phyloP scores from a whole-genome alignment of 1,140 invertebrate genomes.

The Euwallacea similis region DNA sequence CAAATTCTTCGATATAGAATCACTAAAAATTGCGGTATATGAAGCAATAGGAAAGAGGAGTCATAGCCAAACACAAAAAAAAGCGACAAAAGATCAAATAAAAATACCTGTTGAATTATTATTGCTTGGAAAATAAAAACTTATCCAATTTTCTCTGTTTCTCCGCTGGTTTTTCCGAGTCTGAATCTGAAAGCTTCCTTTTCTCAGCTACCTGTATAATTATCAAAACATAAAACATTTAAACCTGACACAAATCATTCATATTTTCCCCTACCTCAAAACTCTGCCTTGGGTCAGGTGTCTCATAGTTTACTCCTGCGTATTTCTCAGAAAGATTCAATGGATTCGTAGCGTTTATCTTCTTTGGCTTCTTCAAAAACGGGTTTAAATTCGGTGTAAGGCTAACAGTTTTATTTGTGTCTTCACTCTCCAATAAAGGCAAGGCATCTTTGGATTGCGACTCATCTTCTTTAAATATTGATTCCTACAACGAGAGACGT shows the following conservation, averaged over 20 bases:
- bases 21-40: too few species aligned
- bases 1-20: too few species aligned
- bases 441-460: too few species aligned
- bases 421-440: too few species aligned
- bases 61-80: too few species aligned
- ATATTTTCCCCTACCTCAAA: conserved; percentile 2
- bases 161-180: conserved; percentile 44
- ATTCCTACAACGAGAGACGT: too few species aligned
- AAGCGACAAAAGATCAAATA: too few species aligned
- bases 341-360: conserved; percentile 30
- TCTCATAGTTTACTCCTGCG: conserved; percentile 42
- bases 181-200: conserved; percentile 47
- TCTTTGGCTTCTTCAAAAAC: conserved; percentile 41
- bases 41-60: too few species aligned
- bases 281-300: conserved; percentile 1
- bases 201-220: conserved; percentile 44
- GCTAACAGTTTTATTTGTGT: too few species aligned
- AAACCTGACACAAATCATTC: not conserved
- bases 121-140: conserved; percentile 15
- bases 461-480: too few species aligned
- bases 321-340: conserved; percentile 44
- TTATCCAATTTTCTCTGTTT: conserved; percentile 49
- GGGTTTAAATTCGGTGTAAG: conserved; percentile 36
- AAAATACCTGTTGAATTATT: not conserved
- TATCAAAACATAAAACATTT: not conserved